Evolutionary conservation across 2,113 vertebrate species (phyloP), one percentile per base, ranked within the genome.

Genomic region (Nycticebus coucang): DNA sequence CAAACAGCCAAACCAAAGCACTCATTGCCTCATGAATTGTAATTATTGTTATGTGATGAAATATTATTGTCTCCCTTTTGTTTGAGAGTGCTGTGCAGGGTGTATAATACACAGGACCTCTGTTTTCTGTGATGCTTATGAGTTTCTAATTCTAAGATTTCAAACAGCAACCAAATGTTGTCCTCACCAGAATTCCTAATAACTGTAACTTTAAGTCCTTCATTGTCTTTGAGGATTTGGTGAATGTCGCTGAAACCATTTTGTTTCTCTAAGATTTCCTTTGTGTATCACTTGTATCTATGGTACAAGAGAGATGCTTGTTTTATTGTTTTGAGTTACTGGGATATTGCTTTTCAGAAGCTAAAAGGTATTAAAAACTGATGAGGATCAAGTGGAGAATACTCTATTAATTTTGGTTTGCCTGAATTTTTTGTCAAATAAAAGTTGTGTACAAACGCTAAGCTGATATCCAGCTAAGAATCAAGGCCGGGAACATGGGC

Each of bases 291-390:
- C 9, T 87, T 89, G 79, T 10, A 93, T 78, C 30, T 5, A 13
- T 30, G 50, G 21, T 77, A 75, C 59, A 71, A 6, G 53, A 69
- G 74, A 79, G n/a, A 69, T 53, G 21, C 41, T 93, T 19, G 4
- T 69, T 85, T 81, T 72, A 77, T 87, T 87, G 53, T 75, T 79
- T 83, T 62, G 71, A 74, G 19, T 95, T 92, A 45, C 18, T 92
- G 84, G 4, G 8, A 18, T 84, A 28, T 89, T 93, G 14, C 24
- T 85, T 21, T 91, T 93, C 41, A 92, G 79, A 91, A 74, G n/a
- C 14, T 75, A 30, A 87, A 72, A 89, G 55, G 37, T 35, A 17
- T 28, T 45, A 66, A 94, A 95, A 94, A 80, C 53, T 26, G 11
- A 18, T 21, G 66, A 85, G 37, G 80, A 62, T 50, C 3, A 26